Conservation (phyloP, 2,113 vertebrate species). For the Zonotrichia leucophrys region DNA sequence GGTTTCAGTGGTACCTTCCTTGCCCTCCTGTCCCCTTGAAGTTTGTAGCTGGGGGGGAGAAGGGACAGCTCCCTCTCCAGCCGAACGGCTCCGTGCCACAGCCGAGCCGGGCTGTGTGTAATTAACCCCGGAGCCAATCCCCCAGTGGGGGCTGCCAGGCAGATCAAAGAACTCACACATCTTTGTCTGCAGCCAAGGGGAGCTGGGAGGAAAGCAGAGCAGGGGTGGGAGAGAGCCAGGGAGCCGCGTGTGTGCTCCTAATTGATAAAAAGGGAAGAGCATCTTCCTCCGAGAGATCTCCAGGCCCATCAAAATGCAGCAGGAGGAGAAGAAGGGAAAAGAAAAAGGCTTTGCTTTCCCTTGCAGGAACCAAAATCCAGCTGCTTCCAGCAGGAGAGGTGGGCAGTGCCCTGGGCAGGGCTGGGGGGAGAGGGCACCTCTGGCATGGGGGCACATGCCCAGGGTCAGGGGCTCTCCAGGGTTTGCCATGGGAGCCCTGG, state of each 20-base stretch:
- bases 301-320: constrained; percentile 62
- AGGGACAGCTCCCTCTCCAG: constrained; percentile 54
- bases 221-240: constrained; percentile 37
- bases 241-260: constrained; percentile 44
- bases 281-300: constrained; percentile 49
- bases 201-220: constrained; percentile 54
- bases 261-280: constrained; percentile 65
- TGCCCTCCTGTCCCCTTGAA: constrained; percentile 71
- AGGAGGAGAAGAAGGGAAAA: neutral
- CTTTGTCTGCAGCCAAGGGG: constrained; percentile 69
- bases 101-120: constrained; percentile 61
- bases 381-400: neutral
- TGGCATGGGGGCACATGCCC: neutral
- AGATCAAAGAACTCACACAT: constrained; percentile 74
- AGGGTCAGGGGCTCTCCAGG: fast-evolving
- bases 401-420: neutral
- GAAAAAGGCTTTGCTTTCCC: neutral
- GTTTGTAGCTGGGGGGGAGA: constrained; percentile 42
- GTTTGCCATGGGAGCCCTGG: neutral
- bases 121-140: constrained; percentile 74
- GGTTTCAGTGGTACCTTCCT: constrained; percentile 65
- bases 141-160: constrained; percentile 70
- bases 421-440: neutral
- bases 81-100: constrained; percentile 55
- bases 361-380: neutral